These are phyloP conservation scores for Sparidentex hasta DNA, from an alignment of 2,797 vertebrate genomes.

Conservation along the genomic window DNA sequence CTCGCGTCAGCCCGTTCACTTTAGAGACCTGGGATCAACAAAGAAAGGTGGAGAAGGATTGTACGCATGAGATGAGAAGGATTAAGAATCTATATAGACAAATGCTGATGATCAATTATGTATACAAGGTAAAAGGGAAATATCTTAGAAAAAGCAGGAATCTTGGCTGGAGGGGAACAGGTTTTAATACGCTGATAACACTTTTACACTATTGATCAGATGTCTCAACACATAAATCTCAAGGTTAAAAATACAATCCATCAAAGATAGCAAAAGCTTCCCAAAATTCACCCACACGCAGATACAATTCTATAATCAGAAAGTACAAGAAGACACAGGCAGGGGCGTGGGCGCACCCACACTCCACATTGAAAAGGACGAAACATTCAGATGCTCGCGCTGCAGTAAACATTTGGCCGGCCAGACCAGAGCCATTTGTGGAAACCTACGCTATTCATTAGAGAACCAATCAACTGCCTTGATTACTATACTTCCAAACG, in stretches of 20 bases:
- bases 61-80: neutral
- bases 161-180: neutral
- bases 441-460: slow-evolving; percentile 58
- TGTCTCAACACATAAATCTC: neutral
- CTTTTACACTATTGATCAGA: slow-evolving; percentile 9
- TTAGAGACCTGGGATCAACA: slow-evolving; percentile 89
- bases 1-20: slow-evolving; percentile 95
- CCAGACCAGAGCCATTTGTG: slow-evolving; percentile 57
- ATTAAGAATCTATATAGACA: neutral
- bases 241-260: slow-evolving; percentile 14
- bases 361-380: slow-evolving; percentile 39
- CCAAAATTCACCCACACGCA: slow-evolving; percentile 3
- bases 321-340: slow-evolving; percentile 9
- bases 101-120: neutral
- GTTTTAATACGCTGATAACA: neutral
- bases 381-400: slow-evolving; percentile 38
- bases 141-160: neutral
- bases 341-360: slow-evolving; percentile 31
- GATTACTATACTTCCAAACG: slow-evolving; percentile 54
- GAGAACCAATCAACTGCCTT: slow-evolving; percentile 47
- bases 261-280: slow-evolving; percentile 1
- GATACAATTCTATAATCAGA: slow-evolving; percentile 28
- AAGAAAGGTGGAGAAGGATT: neutral
- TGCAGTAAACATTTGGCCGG: slow-evolving; percentile 43
- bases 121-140: neutral